Base-by-base conservation (phyloP, 2,113 vertebrate genomes). In the Xiphophorus hellerii region DNA sequence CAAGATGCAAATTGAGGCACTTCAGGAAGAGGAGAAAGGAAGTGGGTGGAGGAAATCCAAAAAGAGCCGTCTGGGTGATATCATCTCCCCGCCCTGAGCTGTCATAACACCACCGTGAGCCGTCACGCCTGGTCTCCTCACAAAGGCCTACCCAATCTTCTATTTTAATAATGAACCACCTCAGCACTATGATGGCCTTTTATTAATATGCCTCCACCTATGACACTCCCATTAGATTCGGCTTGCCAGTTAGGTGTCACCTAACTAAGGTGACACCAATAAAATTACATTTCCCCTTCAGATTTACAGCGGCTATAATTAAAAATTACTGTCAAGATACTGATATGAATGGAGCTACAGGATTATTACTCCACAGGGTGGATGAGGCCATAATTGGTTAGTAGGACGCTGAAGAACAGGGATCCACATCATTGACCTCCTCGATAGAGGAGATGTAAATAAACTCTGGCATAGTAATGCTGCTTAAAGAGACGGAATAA, bases 281-380 rank as follows among this genome's bases (percentile, higher is more conserved):
- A 77, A 90, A 90, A 91, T 90, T 81, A 86, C 66, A 17, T 81
- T 68, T 77, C 13, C 25, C 62, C 73, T 76, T 68, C 80, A 83
- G 86, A 88, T 91, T 90, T 89, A 87, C 39, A 9, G 66, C 74
- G 73, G 65, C 60, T 74, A 74, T 86, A 92, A 89, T 91, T 83
- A 91, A 87, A 82, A 87, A 90, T 88, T 91, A 91, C 85, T 84
- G 88, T 89, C 80, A 82, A 42, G 73, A 78, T 51, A 80, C 29
- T 72, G 75, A 83, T 82, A 83, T 84, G 81, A 88, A 86, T 80
- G 65, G 69, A 37, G 39, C 58, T 42, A 73, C 37, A 76, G 63
- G 17, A 71, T 73, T 68, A 80, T 76, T 73, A 62, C 14, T 48
- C 63, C 84, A 74, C 70, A 76, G n/a, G 70, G 68, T 62, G 67